These are phyloP conservation scores for Chrysodeixis includens DNA, from an alignment of 2,888 invertebrate genomes.

Conservation along the genomic window DNA sequence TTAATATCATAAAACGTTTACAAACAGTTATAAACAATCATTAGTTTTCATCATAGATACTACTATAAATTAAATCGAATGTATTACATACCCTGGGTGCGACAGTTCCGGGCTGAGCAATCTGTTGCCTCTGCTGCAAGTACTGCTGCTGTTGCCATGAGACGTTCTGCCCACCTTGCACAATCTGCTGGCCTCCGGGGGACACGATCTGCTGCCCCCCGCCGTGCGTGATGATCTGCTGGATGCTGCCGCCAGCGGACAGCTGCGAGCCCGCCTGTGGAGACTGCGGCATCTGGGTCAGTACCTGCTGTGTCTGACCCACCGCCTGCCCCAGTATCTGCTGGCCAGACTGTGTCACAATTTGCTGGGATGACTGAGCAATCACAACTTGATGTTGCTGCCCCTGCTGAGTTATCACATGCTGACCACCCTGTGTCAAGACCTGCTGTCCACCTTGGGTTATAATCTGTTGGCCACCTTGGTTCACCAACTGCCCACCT, in stretches of 20 bases:
- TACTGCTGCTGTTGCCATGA: constrained; percentile 87
- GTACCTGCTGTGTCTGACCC: constrained; percentile 81
- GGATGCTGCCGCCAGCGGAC: constrained; percentile 79
- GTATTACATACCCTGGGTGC: constrained; percentile 81
- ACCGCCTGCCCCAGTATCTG: constrained; percentile 83
- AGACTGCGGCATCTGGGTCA: constrained; percentile 83
- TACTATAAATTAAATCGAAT: neutral
- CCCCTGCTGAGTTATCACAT: constrained; percentile 85
- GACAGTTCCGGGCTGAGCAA: constrained; percentile 85
- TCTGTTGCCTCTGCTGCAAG: constrained; percentile 85
- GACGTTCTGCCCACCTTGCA: constrained; percentile 84
- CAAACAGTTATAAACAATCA: too few species aligned
- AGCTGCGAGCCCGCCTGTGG: constrained; percentile 78
- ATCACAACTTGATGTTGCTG: constrained; percentile 86
- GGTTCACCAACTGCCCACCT: constrained; percentile 84
- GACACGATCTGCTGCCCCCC: constrained; percentile 86
- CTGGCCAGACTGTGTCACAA: constrained; percentile 84
- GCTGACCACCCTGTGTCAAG: constrained; percentile 85
- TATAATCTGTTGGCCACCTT: constrained; percentile 83
- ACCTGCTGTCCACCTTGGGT: constrained; percentile 83
- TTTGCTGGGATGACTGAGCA: constrained; percentile 85
- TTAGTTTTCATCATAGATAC: neutral
- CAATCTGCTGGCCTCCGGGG: constrained; percentile 83
- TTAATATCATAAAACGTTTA: too few species aligned
- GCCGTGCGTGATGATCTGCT: constrained; percentile 87